Evolutionary conservation across 2,797 vertebrate species (phyloP), one percentile per base, ranked within the genome.

Genomic region (Acrossocheilus wenchowensis): DNA sequence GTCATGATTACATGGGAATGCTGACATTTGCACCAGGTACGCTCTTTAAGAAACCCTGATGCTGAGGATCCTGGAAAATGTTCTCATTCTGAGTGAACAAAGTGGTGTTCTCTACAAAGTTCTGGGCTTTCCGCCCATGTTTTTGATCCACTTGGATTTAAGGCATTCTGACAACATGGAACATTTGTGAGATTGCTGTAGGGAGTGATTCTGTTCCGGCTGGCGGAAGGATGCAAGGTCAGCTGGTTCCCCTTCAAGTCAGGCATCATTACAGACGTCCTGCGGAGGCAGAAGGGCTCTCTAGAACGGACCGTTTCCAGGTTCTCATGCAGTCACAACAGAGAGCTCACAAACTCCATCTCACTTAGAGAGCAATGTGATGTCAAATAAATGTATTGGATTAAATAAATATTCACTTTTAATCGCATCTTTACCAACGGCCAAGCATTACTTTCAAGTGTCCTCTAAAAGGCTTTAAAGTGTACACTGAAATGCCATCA

Each of bases 141-240:
- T 75, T 86, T 75, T 84, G 74, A 89, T 82, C 73, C 66, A 17
- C 30, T 62, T 54, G 52, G 74, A 72, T 86, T 62, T 86, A 75
- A 81, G 57, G 36, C 73, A 57, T 72, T 64, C 79, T 85, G 83
- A 81, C 84, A 88, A 84, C 82, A 84, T 43, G 48, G 64, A 82
- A 68, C 9, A 57, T 75, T 73, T 88, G 87, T 88, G 82, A 82
- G 62, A 85, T 39, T 88, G 36, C 21, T 90, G 80, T 77, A 74
- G 73, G 57, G 82, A 78, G 82, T 71, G 43, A 83, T 88, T 86
- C 73, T 73, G 85, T 69, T 87, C 85, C 81, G 82, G 60, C 85
- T 89, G 68, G 57, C 84, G 48, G 89, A 74, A 91, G 90, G 90
- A 93, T 90, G 91, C 90, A 83, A 92, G 92, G 85, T 94, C 93